A percentile compares a stretch with the other conserved stretches of the same genome.
Evolutionary conservation across 2,113 vertebrate genomes (phyloP).

Genomic region (Drymodes brunneopygia): DNA sequence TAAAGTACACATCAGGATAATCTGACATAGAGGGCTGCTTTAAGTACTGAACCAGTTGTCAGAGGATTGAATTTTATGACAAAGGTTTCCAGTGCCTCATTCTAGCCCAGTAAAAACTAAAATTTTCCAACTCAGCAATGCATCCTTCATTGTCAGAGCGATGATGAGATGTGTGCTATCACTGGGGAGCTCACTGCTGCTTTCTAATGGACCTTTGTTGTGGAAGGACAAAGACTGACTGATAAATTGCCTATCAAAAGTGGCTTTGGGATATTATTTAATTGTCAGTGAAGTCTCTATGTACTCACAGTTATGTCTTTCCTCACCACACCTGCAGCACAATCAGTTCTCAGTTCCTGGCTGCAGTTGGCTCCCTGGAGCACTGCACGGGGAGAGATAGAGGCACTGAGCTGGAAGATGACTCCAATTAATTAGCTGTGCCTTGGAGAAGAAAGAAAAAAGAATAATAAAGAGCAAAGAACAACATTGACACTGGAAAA

Average conservation of each 20-base stretch:
- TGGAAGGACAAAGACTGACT: slow-evolving; percentile 18
- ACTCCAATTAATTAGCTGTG: not conserved
- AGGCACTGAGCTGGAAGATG: not conserved
- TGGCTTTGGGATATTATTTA: slow-evolving; percentile 6
- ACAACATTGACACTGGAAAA: not conserved
- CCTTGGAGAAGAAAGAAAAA: not conserved
- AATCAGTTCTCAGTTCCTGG: not conserved
- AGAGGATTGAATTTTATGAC: not conserved
- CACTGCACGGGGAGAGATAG: not conserved
- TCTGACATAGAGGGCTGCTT: not conserved
- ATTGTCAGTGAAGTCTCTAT: slow-evolving; percentile 23
- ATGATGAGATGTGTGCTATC: slow-evolving; percentile 5
- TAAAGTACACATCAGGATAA: not conserved
- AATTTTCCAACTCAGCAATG: not conserved
- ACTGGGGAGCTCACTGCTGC: not conserved
- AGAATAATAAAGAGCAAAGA: not conserved
- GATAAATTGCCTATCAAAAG: slow-evolving; percentile 39
- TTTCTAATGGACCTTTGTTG: slow-evolving; percentile 12
- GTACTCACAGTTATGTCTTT: not conserved
- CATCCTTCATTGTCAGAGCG: not conserved
- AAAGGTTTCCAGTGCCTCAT: not conserved
- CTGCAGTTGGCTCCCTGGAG: not conserved
- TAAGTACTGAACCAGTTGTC: not conserved
- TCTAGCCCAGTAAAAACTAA: not conserved
- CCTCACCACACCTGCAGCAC: not conserved